A percentile compares a stretch with the other conserved stretches of the same genome.
phyloP scores from a whole-genome alignment of 2,113 vertebrate species.

The Eolophus roseicapilla region DNA sequence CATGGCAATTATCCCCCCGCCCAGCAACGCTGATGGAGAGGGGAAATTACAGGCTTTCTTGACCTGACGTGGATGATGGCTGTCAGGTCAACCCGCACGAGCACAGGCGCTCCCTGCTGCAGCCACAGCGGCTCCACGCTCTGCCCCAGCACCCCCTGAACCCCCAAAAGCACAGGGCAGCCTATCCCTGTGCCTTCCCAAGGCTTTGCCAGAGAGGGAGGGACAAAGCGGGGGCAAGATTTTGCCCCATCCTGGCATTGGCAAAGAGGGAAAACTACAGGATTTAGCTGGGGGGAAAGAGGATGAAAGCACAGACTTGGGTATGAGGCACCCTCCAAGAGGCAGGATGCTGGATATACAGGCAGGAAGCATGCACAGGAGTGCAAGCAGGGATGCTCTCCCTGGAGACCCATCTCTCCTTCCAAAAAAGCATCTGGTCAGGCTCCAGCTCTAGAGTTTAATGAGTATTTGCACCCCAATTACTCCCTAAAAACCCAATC shows the following conservation, averaged over 20 bases:
- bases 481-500: neutral
- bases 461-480: neutral
- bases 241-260: neutral
- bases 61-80: neutral
- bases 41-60: neutral
- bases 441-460: neutral
- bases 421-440: neutral
- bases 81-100: fast-evolving
- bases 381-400: neutral
- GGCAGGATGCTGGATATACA: neutral
- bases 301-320: neutral
- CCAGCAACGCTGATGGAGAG: fast-evolving
- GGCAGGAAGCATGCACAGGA: fast-evolving
- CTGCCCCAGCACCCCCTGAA: neutral
- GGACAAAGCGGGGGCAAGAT: neutral
- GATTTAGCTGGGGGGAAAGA: neutral
- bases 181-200: neutral
- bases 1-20: fast-evolving
- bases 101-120: fast-evolving
- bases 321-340: neutral
- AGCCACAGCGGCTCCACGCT: neutral
- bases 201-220: neutral
- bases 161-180: fast-evolving
- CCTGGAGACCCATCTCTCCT: neutral
- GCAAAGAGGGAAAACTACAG: neutral